phyloP scores from a whole-genome alignment of 2,113 vertebrate genomes.

The Balaeniceps rex region DNA sequence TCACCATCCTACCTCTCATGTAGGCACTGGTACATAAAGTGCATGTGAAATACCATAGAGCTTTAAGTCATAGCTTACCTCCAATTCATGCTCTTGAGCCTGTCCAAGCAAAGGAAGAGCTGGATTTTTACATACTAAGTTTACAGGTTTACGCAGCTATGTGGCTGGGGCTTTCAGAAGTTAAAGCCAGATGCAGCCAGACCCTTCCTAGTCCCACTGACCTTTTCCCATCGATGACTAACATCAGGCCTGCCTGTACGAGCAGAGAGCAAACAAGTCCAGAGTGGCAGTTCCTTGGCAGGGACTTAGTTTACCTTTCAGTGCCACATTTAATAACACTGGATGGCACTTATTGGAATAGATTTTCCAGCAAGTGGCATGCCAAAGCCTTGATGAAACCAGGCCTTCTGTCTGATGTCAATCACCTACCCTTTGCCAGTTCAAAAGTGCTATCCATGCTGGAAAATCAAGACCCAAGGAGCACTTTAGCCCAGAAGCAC shows the following conservation, averaged over 20 bases:
- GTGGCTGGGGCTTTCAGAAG: background rate
- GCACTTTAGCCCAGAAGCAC: background rate
- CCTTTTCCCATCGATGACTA: background rate
- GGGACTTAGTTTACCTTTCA: background rate
- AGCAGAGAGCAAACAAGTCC: background rate
- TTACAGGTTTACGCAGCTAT: background rate
- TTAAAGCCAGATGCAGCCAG: background rate
- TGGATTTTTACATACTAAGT: background rate
- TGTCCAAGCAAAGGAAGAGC: background rate
- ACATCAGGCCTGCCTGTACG: background rate
- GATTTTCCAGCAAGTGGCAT: constrained; percentile 51
- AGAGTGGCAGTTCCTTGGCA: constrained; percentile 35
- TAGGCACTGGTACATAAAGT: background rate
- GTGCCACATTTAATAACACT: constrained; percentile 23
- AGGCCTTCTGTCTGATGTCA: constrained; percentile 46
- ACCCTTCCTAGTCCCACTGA: background rate
- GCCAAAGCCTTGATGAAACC: constrained; percentile 45
- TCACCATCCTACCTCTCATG: background rate
- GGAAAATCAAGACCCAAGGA: background rate
- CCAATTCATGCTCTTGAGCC: background rate
- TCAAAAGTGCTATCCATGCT: background rate
- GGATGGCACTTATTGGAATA: constrained; percentile 3
- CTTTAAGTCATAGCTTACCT: background rate
- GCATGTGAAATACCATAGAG: background rate
- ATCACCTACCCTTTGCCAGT: background rate